A percentile compares a stretch with the other conserved stretches of the same genome.
Conservation (phyloP, 2,113 vertebrate genomes). For the Phylloscopus trochiloides region DNA sequence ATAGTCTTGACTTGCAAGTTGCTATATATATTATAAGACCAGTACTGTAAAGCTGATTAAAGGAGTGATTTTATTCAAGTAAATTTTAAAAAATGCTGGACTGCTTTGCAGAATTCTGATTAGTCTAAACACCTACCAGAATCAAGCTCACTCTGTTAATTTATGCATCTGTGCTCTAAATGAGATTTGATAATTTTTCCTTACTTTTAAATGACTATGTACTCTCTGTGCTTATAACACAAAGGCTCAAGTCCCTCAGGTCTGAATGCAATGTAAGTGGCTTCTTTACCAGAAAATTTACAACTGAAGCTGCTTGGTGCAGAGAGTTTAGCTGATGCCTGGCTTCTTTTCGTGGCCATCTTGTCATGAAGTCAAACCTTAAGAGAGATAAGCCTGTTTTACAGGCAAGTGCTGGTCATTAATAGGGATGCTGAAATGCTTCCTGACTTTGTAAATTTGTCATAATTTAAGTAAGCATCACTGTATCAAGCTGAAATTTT, state of each 20-base stretch:
- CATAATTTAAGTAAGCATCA: not conserved
- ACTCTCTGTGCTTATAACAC: not conserved
- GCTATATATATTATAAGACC: not conserved
- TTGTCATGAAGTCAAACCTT: not conserved
- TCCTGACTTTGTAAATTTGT: not conserved
- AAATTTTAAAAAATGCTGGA: not conserved
- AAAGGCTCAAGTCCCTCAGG: not conserved
- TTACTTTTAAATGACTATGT: not conserved
- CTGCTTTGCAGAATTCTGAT: not conserved
- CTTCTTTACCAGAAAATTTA: not conserved
- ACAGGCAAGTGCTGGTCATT: not conserved
- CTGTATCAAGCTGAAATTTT: not conserved
- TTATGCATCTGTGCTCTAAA: not conserved
- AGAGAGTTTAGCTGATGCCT: not conserved
- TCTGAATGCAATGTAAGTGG: not conserved
- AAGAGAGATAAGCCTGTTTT: not conserved
- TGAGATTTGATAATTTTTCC: not conserved
- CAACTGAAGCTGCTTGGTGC: rapidly evolving
- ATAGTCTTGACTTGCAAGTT: not conserved
- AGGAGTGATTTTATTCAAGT: not conserved
- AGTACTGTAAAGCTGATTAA: not conserved
- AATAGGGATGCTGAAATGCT: not conserved
- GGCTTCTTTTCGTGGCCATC: not conserved
- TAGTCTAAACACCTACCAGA: not conserved
- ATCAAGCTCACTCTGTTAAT: not conserved